These are phyloP conservation scores for Rotaria macrura DNA, from an alignment of 2,888 invertebrate genomes.

Conservation along the genomic window DNA sequence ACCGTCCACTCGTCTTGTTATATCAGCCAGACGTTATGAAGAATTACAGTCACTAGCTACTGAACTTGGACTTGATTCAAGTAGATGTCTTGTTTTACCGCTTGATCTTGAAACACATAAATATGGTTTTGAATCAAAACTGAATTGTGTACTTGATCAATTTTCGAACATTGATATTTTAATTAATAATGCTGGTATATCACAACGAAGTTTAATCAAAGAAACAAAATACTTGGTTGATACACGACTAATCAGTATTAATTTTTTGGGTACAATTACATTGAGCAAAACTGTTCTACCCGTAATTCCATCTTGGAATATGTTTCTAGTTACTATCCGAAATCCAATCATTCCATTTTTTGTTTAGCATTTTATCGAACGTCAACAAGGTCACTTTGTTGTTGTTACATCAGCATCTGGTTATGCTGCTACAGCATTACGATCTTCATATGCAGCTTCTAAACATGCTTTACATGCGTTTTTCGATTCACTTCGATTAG, in stretches of 20 bases:
- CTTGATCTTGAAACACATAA: neutral
- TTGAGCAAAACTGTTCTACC: constrained; percentile 57
- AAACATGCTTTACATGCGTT: constrained; percentile 73
- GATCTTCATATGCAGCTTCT: constrained; percentile 57
- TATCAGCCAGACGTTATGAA: neutral
- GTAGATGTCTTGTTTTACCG: neutral
- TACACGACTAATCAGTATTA: constrained; percentile 63
- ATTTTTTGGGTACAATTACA: constrained; percentile 64
- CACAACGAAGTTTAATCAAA: constrained; percentile 65
- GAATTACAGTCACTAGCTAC: neutral
- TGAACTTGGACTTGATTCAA: neutral
- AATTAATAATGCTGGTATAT: constrained; percentile 70
- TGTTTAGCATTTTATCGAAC: constrained; percentile 54
- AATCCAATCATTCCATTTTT: neutral
- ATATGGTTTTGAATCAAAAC: neutral
- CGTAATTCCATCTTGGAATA: neutral
- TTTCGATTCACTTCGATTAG: constrained; percentile 58
- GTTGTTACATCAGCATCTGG: constrained; percentile 69
- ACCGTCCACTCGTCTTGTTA: neutral
- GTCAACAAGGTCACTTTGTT: constrained; percentile 60
- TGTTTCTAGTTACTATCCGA: neutral
- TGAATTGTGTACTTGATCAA: neutral
- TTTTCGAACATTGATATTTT: constrained; percentile 60
- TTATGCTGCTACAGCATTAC: constrained; percentile 41
- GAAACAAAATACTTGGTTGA: constrained; percentile 64